phyloP scores from a whole-genome alignment of 2,888 invertebrate genomes.

The Endomychus coccineus region DNA sequence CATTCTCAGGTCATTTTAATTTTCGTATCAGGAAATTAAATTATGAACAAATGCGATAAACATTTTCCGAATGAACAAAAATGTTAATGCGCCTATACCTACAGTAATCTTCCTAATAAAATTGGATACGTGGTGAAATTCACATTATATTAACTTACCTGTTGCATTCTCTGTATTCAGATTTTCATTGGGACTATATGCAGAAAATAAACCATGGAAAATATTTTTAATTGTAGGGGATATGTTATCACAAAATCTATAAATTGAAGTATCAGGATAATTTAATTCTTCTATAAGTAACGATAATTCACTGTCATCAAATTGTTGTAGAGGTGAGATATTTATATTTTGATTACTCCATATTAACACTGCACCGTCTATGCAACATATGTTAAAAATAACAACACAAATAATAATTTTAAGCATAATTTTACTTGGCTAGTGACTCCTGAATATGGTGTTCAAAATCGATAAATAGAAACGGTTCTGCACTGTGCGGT shows the following conservation, averaged over 20 bases:
- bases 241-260: constrained; percentile 29
- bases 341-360: constrained; percentile 34
- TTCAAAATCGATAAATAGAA: too few relatives aligned
- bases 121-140: too few relatives aligned
- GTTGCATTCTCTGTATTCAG: constrained; percentile 32
- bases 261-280: constrained; percentile 33
- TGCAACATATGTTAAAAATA: constrained; percentile 6
- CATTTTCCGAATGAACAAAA: too few relatives aligned
- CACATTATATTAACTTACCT: constrained; percentile 29
- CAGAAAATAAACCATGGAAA: constrained; percentile 30
- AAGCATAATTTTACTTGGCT: too few relatives aligned
- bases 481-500: too few relatives aligned
- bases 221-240: constrained; percentile 30
- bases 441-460: too few relatives aligned
- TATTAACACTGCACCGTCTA: constrained; percentile 27
- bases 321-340: constrained; percentile 35
- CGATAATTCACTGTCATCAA: constrained; percentile 34
- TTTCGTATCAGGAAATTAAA: too few relatives aligned
- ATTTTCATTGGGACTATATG: constrained; percentile 37
- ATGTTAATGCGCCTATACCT: too few relatives aligned
- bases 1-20: too few relatives aligned
- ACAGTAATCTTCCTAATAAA: too few relatives aligned
- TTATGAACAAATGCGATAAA: too few relatives aligned
- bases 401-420: not conserved
- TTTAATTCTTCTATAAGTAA: constrained; percentile 30